These are phyloP conservation scores for Rhadinocentrus ornatus DNA, from an alignment of 2,797 vertebrate species.

Conservation along the genomic window DNA sequence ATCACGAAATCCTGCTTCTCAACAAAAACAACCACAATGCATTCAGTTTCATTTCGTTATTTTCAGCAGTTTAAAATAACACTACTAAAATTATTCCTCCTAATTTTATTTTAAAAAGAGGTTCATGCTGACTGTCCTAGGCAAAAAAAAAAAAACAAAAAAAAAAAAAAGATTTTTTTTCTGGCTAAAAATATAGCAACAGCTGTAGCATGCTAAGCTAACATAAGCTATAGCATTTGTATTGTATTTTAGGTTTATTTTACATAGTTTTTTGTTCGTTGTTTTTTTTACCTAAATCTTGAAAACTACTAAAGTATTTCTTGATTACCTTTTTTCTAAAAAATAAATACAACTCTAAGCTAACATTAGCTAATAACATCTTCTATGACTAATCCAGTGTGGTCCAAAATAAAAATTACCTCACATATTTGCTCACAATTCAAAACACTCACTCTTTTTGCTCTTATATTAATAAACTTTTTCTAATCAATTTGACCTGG, in stretches of 20 bases:
- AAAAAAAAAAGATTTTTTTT: not conserved
- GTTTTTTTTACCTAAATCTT: too few species aligned
- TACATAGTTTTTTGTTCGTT: too few species aligned
- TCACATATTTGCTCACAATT: not conserved
- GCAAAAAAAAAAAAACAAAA: too few species aligned
- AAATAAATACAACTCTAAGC: not conserved
- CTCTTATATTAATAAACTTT: not conserved
- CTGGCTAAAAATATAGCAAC: not conserved
- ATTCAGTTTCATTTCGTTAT: not conserved
- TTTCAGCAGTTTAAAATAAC: constrained; percentile 4
- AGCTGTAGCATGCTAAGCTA: too few species aligned
- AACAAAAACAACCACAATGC: constrained; percentile 11
- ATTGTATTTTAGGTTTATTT: too few species aligned
- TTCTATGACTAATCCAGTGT: not conserved
- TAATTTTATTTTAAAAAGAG: not conserved
- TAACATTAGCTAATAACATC: not conserved
- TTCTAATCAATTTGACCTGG: not conserved
- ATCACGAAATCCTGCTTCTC: constrained; percentile 33
- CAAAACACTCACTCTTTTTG: not conserved
- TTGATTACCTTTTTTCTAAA: too few species aligned
- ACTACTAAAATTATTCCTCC: not conserved
- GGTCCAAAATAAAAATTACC: not conserved
- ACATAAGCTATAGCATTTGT: too few species aligned
- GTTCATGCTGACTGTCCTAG: not conserved
- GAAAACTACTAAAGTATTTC: too few species aligned